A percentile compares a stretch with the other conserved stretches of the same genome.
These are phyloP conservation scores for Drosophila obscura DNA, from an alignment of 1,140 invertebrate genomes.

Conservation along the genomic window DNA sequence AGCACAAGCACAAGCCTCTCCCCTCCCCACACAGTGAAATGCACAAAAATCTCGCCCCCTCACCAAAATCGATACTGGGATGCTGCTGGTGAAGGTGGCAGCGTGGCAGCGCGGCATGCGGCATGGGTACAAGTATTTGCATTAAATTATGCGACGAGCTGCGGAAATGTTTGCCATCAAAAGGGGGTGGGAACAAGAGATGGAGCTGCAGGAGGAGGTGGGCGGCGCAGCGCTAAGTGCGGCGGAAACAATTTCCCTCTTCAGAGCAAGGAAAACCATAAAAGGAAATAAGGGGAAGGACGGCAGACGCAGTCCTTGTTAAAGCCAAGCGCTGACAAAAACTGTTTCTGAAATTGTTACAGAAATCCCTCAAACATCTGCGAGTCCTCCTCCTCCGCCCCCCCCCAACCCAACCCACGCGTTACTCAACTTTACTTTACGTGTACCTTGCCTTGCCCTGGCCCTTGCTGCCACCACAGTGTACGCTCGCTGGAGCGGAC, in stretches of 20 bases:
- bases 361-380: conserved; percentile 81
- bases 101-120: conserved; percentile 12
- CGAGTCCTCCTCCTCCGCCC: conserved; percentile 2
- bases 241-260: conserved; percentile 80
- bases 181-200: conserved; percentile 25
- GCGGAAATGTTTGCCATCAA: conserved; percentile 79
- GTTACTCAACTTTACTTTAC: conserved; percentile 2
- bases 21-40: conserved; percentile 30
- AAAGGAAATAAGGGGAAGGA: conserved; percentile 64
- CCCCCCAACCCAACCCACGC: conserved; percentile 10
- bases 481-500: too few relatives aligned
- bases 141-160: conserved; percentile 81
- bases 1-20: conserved; percentile 29
- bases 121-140: conserved; percentile 59
- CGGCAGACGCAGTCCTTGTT: conserved; percentile 52
- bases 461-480: conserved; percentile 8
- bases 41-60: conserved; percentile 64
- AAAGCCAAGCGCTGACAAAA: conserved; percentile 48
- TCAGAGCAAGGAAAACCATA: conserved; percentile 70
- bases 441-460: neutral
- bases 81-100: neutral
- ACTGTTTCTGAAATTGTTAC: conserved; percentile 58
- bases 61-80: conserved; percentile 72
- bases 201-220: neutral
- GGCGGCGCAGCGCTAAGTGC: conserved; percentile 67